Base-by-base conservation (phyloP, 1,140 invertebrate species). In the Gryllus bimaculatus region DNA sequence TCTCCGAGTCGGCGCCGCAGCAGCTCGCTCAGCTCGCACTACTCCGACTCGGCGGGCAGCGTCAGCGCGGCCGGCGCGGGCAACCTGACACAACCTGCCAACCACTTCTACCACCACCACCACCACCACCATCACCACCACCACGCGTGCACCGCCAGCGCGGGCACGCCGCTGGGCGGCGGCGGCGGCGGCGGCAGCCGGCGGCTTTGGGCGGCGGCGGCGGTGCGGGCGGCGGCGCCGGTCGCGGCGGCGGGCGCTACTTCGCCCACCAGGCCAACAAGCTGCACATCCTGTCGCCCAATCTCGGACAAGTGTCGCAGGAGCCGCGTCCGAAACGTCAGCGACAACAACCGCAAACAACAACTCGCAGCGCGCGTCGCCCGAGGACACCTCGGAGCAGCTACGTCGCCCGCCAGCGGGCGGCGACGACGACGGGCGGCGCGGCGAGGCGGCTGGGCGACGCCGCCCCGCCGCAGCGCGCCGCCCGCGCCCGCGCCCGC, bases 221-320 rank as follows among this genome's bases (percentile, higher is more conserved):
- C 73, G 78, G 79, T 75, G 80, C 78, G 66, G 81, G 82, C 21
- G 80, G 79, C n/a, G 73, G 80, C 77, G 81, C 79, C 13, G 81
- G 80, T 49, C 81, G 82, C 15, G 89, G 90, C 80, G 90, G 89
- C 54, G 80, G 47, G 73, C 83, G 49, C 75, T 92, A 91, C 82
- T 85, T 89, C 26, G 88, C 89, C 20, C 89, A 90, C 80, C 91
- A 93, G 83, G 88, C 90, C 12, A 90, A 88, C 83, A 94, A 95
- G 83, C 85, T 95, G 81, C 93, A 95, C 84, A 94, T 95, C 82
- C 87, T 96, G 18, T 95, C 94, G 79, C 94, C 94, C 8, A 96
- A n/a, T 96, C 82, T 95, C 94, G 47, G 94, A 96, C 85, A 95
- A 95, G 84, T 95, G n/a, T 94, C 93, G 5, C 93, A 95, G 83